phyloP scores from a whole-genome alignment of 2,888 invertebrate genomes.

The Pollenia angustigena region DNA sequence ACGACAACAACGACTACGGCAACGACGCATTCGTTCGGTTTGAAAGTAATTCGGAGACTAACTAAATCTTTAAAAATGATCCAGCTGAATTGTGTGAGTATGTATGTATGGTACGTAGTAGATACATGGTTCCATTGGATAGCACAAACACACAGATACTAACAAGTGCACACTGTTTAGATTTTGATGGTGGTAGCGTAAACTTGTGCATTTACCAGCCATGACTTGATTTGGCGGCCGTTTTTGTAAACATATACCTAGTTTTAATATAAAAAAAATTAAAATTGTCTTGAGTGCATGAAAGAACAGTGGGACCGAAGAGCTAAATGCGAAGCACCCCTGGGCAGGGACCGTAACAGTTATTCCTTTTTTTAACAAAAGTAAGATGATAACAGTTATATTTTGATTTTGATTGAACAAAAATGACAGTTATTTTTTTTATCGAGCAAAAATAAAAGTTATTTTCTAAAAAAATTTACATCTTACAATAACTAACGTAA shows the following conservation, averaged over 20 bases:
- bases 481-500: too few species aligned
- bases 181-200: constrained; percentile 3
- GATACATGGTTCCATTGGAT: constrained; percentile 61
- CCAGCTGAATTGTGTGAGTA: constrained; percentile 64
- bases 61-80: constrained; percentile 73
- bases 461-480: too few species aligned
- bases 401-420: too few species aligned
- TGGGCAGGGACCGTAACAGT: too few species aligned
- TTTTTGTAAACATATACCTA: constrained; percentile 52
- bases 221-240: constrained; percentile 71
- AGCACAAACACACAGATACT: constrained; percentile 33
- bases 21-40: constrained; percentile 74
- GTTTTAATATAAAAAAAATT: background rate
- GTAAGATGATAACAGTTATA: too few species aligned
- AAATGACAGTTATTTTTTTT: too few species aligned
- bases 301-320: constrained; percentile 33
- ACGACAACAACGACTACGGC: constrained; percentile 40
- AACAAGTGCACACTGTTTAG: constrained; percentile 23
- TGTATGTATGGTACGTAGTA: background rate
- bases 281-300: constrained; percentile 3
- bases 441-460: too few species aligned
- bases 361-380: too few species aligned
- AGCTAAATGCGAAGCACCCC: background rate
- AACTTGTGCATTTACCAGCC: constrained; percentile 62
- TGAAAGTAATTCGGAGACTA: constrained; percentile 76